Percentiles rank a stretch among this genome's conserved stretches.
Conservation (phyloP, 2,888 invertebrate genomes). For the Caenorhabditis panamensis region DNA sequence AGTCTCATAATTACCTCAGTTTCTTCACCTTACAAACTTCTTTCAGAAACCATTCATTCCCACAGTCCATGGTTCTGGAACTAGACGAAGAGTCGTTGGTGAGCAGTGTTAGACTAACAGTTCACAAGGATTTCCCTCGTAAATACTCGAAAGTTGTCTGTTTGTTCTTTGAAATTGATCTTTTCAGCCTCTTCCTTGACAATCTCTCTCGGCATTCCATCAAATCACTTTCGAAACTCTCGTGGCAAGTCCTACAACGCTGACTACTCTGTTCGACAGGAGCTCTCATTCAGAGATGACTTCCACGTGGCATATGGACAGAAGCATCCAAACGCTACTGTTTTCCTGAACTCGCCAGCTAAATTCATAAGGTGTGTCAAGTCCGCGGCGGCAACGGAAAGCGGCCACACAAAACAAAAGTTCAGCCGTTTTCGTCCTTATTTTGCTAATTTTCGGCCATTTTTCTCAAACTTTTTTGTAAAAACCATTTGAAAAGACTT, state of each 20-base stretch:
- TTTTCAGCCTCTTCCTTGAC: slow-evolving; percentile 64
- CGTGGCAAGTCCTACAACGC: slow-evolving; percentile 64
- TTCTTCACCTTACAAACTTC: neutral
- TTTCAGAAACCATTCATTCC: slow-evolving; percentile 60
- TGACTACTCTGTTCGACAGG: slow-evolving; percentile 51
- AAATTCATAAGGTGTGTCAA: slow-evolving; percentile 51
- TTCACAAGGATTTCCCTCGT: slow-evolving; percentile 62
- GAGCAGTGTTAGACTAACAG: slow-evolving; percentile 55
- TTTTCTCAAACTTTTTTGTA: too few relatives aligned
- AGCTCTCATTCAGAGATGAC: slow-evolving; percentile 40
- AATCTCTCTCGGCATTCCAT: slow-evolving; percentile 63
- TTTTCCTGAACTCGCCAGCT: slow-evolving; percentile 50
- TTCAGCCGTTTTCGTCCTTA: too few relatives aligned
- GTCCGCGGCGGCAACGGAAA: too few relatives aligned
- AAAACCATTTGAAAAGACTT: too few relatives aligned
- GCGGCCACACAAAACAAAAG: too few relatives aligned
- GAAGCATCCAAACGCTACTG: slow-evolving; percentile 38
- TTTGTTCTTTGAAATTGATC: too few relatives aligned
- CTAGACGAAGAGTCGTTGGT: slow-evolving; percentile 59
- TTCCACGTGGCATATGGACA: slow-evolving; percentile 40
- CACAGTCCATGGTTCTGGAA: slow-evolving; percentile 61
- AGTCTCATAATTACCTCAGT: slow-evolving; percentile 12
- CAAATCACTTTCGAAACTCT: slow-evolving; percentile 58
- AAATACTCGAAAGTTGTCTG: neutral
- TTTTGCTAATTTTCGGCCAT: too few relatives aligned